phyloP scores from a whole-genome alignment of 2,113 vertebrate genomes.

The Ramphastos sulfuratus region DNA sequence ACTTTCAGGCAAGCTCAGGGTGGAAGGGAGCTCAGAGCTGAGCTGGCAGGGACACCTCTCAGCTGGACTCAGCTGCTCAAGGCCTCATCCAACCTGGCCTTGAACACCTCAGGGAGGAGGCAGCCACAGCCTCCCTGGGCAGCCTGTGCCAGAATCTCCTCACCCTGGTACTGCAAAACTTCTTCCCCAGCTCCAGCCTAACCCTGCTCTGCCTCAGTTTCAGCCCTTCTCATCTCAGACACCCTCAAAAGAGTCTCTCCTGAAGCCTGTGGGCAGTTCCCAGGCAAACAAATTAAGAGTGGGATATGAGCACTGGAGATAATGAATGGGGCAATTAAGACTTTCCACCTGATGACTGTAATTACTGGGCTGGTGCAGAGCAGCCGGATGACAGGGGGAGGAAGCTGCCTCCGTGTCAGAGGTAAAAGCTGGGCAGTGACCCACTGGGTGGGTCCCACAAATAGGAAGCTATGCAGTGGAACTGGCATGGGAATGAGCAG shows the following conservation, averaged over 20 bases:
- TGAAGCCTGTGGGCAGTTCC: constrained; percentile 14
- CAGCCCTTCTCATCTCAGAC: no score
- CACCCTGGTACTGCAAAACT: no score
- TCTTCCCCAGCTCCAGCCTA: no score
- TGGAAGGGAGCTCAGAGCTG: no score
- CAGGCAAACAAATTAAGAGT: neutral
- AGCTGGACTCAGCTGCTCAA: no score
- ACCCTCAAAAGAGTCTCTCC: neutral
- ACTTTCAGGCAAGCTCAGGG: no score
- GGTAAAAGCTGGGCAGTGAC: constrained; percentile 14
- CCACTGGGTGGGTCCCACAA: constrained; percentile 52
- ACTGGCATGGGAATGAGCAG: neutral
- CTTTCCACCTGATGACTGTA: constrained; percentile 55
- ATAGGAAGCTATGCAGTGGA: constrained; percentile 39
- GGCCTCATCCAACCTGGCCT: no score
- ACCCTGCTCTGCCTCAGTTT: no score
- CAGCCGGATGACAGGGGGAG: neutral
- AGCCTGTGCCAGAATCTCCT: no score
- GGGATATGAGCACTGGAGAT: constrained; percentile 23
- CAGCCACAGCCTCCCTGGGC: no score
- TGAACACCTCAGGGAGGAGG: no score
- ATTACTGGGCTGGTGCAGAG: neutral
- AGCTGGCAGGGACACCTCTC: no score
- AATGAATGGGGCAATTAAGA: constrained; percentile 56
- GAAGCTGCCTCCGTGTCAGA: constrained; percentile 27